Percentiles rank a stretch among this genome's conserved stretches.
phyloP scores from a whole-genome alignment of 2,113 vertebrate genomes.

The Salvelinus fontinalis region DNA sequence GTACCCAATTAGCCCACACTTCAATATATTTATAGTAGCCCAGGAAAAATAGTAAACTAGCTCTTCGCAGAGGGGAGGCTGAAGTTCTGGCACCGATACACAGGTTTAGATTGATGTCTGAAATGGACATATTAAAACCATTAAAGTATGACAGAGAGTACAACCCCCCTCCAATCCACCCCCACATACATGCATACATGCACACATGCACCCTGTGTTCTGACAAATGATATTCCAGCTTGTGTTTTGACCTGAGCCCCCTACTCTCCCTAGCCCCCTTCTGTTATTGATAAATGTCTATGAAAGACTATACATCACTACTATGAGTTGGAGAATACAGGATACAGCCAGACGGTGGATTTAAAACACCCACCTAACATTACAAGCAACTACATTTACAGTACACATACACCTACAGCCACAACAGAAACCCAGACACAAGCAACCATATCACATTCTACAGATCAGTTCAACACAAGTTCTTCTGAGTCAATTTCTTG shows the following conservation, averaged over 20 bases:
- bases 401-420: neutral
- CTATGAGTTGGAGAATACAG: slow-evolving; percentile 25
- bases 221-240: slow-evolving; percentile 38
- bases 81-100: slow-evolving; percentile 26
- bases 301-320: slow-evolving; percentile 37
- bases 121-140: slow-evolving; percentile 31
- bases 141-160: slow-evolving; percentile 45
- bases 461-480: too few species aligned
- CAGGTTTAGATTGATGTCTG: slow-evolving; percentile 33
- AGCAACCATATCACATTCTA: neutral
- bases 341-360: neutral
- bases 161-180: slow-evolving; percentile 14
- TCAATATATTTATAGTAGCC: slow-evolving; percentile 25
- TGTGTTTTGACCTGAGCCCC: slow-evolving; percentile 29
- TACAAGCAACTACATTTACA: neutral
- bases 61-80: slow-evolving; percentile 24
- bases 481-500: too few species aligned
- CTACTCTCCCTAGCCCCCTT: slow-evolving; percentile 26
- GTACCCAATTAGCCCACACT: slow-evolving; percentile 29
- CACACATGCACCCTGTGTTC: slow-evolving; percentile 7
- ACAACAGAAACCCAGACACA: neutral
- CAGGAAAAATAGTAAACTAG: neutral
- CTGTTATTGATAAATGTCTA: slow-evolving; percentile 46
- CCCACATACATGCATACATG: slow-evolving; percentile 10
- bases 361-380: slow-evolving; percentile 18